Evolutionary conservation across 2,888 invertebrate genomes (phyloP), one percentile per base, ranked within the genome.

Genomic region (Beris morrisii): DNA sequence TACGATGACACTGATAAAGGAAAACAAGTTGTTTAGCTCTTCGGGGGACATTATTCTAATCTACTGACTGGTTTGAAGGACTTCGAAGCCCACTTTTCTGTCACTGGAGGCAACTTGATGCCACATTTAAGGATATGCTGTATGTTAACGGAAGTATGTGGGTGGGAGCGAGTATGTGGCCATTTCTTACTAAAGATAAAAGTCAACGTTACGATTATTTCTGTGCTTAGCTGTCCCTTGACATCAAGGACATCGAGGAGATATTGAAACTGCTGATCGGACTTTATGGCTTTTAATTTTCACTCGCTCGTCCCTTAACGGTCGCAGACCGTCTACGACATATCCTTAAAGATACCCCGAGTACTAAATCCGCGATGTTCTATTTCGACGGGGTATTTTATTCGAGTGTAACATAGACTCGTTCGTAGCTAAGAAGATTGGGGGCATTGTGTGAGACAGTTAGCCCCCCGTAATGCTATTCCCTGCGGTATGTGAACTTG

Each of bases 1-100:
- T 69, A 69, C 66, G 69, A 69, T 69, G 69, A 66, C 69, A 66
- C 64, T 69, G 69, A 69, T 69, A 69, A 69, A 66, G 66, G 66
- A 66, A 69, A 69, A 69, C 69, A 69, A 69, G 64, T 69, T 69
- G 69, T 66, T 69, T 64, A 59, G 58, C 64, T 66, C 64, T 61
- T 61, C 52, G 50, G 61, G 61, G 61, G 52, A 44, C 61, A 61
- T 61, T 61, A 61, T 61, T 61, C 61, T 61, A 61, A 61, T 61
- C 61, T 61, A 52, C 61, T 61, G 48, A 61, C 61, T 61, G 38
- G 38, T 61, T 15, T 38, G 50, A 32, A 50, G 30, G 30, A 32
- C 48, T 59, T 48, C 22, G 2, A 6, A 32, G 22, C 30, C 45
- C 28, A 57, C 58, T 59, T 45, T 45, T 45, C 11, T 13, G 13